phyloP scores from a whole-genome alignment of 1,140 invertebrate species.

The Wasmannia auropunctata region DNA sequence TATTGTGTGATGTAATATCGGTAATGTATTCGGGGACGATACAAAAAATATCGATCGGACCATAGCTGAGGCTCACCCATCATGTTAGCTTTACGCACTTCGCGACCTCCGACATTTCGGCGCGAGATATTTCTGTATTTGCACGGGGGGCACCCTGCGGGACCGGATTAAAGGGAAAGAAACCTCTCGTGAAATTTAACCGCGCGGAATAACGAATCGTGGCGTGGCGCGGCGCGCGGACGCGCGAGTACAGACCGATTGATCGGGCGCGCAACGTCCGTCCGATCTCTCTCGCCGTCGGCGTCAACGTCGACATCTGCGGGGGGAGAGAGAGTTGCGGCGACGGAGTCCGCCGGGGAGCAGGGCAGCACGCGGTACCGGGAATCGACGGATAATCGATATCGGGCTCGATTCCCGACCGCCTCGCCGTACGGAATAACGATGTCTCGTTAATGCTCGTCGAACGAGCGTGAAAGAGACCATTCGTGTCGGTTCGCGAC shows the following conservation, averaged over 20 bases:
- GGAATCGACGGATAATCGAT: slow-evolving; percentile 60
- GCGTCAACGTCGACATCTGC: neutral
- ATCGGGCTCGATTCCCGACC: slow-evolving; percentile 40
- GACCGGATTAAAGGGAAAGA: slow-evolving; percentile 35
- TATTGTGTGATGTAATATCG: neutral
- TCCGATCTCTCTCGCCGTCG: slow-evolving; percentile 16
- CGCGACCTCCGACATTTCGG: neutral
- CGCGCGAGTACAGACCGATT: slow-evolving; percentile 21
- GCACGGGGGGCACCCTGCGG: neutral
- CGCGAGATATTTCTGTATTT: slow-evolving; percentile 29
- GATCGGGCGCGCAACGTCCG: slow-evolving; percentile 20
- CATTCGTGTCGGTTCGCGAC: slow-evolving; percentile 40
- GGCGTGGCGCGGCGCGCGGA: neutral
- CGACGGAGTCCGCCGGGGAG: neutral
- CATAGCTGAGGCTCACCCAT: neutral
- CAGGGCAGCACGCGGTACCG: neutral
- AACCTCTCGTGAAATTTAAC: slow-evolving; percentile 18
- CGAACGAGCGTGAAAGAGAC: slow-evolving; percentile 58
- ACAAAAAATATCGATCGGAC: neutral
- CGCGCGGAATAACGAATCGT: slow-evolving; percentile 47
- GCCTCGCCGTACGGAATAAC: slow-evolving; percentile 54
- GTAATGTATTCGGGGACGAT: neutral
- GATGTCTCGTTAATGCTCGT: slow-evolving; percentile 59
- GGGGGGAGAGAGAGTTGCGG: slow-evolving; percentile 13
- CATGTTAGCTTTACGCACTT: neutral